Base-by-base conservation (phyloP, 2,113 vertebrate species). In the Xiphophorus maculatus region DNA sequence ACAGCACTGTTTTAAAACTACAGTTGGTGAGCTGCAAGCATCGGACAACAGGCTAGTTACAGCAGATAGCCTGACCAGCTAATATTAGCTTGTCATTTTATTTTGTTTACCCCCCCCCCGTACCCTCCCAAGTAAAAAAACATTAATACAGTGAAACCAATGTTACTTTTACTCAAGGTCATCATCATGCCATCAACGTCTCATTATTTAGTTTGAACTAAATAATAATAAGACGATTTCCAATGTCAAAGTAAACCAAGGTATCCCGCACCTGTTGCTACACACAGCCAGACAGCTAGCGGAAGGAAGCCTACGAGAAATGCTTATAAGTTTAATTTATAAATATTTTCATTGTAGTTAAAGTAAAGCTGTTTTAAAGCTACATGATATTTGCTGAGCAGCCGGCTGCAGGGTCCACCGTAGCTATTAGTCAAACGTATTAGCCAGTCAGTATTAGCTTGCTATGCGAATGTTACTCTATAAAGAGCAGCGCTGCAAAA, bases 121-220 rank as follows among this genome's bases (percentile, higher is more conserved):
- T 0, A 2, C 10, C 35, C 35, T 2, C 10, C 12, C 0, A 11
- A 37, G 0, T 3, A n/a, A 54, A 22, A 58, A n/a, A 0, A 0
- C 17, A 17, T 58, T n/a, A n/a, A 54, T 54, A 10, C 6, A 58
- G 22, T 58, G 51, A n/a, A 58, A n/a, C 51, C 51, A n/a, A 37
- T n/a, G 7, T 58, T 58, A n/a, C 3, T 58, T 58, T 58, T 58
- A 22, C 51, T 58, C 2, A 58, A n/a, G 51, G 51, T 58, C 22
- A 1, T 58, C 51, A 3, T 58, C 19, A 58, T 9, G 17, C 25
- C 25, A 25, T 58, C 51, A 58, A 9, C 7, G 0, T 58, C 25
- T 54, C 48, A 15, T 14, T 15, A 14, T 44, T 44, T 44, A 54
- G 48, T 1, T 54, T 22, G 22, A 8, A 25, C 19, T 22, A 22